A percentile compares a stretch with the other conserved stretches of the same genome.
Evolutionary conservation across 2,113 vertebrate species (phyloP).

Genomic region (Microtus ochrogaster): DNA sequence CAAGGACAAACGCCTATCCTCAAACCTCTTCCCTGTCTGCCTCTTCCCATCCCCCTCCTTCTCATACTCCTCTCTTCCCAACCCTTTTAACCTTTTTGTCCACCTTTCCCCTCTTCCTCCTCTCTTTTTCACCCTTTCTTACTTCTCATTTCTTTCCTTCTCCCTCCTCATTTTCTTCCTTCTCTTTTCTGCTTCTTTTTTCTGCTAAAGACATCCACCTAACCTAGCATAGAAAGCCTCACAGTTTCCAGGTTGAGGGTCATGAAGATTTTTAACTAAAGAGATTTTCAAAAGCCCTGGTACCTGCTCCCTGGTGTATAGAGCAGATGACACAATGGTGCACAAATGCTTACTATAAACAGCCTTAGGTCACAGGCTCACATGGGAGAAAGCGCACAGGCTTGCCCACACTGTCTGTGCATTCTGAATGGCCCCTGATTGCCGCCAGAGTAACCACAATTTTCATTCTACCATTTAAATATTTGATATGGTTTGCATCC

Average conservation of each 20-base stretch:
- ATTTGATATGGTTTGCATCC: neutral
- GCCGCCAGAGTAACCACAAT: neutral
- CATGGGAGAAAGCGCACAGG: accelerated
- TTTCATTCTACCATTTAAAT: neutral
- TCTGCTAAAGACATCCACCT: neutral
- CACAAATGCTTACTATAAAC: too few species aligned
- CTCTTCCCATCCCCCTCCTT: accelerated
- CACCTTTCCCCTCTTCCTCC: too few species aligned
- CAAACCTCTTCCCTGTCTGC: neutral
- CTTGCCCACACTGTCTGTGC: neutral
- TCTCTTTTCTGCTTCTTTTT: neutral
- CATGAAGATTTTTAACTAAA: neutral
- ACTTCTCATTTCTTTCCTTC: neutral
- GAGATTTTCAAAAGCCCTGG: neutral
- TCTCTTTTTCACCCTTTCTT: too few species aligned
- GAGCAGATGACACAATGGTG: neutral
- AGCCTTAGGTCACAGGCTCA: neutral
- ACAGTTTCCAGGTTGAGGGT: neutral
- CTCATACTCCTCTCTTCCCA: too few species aligned
- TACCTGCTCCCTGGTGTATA: neutral
- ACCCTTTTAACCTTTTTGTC: neutral
- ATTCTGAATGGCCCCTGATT: neutral
- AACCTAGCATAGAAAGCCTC: neutral
- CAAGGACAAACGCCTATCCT: too few species aligned
- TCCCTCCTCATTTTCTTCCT: too few species aligned